Conservation (phyloP, 2,113 vertebrate genomes). For the human (Homo sapiens) region DNA sequence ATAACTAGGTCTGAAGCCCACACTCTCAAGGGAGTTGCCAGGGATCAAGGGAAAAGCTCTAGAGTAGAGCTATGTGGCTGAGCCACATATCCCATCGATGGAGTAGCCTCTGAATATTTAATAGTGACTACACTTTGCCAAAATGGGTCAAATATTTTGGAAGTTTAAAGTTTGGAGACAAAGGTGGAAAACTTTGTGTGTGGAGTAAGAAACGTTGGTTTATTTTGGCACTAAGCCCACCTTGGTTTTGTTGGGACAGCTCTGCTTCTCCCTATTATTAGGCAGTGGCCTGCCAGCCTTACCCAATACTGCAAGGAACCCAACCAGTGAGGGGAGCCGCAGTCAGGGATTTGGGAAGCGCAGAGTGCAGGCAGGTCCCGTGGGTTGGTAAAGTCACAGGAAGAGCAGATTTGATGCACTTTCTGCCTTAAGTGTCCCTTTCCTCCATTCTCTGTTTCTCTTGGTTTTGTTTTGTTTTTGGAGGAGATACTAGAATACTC, state of each 20-base stretch:
- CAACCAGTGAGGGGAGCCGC: rapidly evolving
- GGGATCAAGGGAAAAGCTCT: background rate
- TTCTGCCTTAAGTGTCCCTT: background rate
- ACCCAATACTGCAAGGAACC: background rate
- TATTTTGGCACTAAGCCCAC: background rate
- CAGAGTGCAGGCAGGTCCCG: background rate
- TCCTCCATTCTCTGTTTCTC: background rate
- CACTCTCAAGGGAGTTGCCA: background rate
- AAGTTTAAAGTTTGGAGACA: background rate
- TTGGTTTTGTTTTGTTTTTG: background rate
- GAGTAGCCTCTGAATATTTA: background rate
- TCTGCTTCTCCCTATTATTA: background rate
- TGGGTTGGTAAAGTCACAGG: too few relatives aligned
- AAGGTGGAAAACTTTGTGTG: rapidly evolving
- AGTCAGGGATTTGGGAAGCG: background rate
- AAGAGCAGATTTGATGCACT: background rate
- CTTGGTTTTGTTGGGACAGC: background rate
- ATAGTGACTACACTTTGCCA: background rate
- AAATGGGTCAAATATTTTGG: background rate
- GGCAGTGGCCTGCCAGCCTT: rapidly evolving
- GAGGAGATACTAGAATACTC: background rate
- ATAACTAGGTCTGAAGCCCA: background rate
- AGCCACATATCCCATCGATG: rapidly evolving
- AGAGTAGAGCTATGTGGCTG: rapidly evolving
- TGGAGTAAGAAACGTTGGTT: background rate